Conservation (phyloP, 2,113 vertebrate species). For the Ctenomys sociabilis region DNA sequence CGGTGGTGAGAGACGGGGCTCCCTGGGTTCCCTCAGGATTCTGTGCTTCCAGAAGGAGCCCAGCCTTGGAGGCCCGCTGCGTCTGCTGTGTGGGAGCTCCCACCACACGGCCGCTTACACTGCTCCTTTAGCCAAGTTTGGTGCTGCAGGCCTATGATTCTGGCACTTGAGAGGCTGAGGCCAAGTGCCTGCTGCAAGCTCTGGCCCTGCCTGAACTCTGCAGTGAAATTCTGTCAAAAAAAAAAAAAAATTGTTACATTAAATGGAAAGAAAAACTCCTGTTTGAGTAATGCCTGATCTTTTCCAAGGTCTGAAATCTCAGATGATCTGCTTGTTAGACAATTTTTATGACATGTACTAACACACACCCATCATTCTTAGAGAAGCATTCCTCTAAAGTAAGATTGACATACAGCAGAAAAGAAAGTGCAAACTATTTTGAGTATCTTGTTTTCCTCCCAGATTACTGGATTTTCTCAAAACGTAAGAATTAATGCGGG, state of each 20-base stretch:
- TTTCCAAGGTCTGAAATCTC: background rate
- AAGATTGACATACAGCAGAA: background rate
- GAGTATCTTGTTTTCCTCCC: background rate
- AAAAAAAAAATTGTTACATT: background rate
- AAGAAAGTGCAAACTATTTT: background rate
- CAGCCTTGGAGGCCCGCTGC: background rate
- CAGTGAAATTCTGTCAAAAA: background rate
- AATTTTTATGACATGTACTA: background rate
- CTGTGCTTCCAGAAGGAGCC: background rate
- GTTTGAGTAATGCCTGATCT: background rate
- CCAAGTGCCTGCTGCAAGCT: background rate
- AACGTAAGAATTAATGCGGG: background rate
- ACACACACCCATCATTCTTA: background rate
- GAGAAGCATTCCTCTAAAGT: background rate
- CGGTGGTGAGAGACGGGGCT: too few relatives aligned
- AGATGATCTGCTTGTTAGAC: background rate
- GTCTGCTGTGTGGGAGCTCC: background rate
- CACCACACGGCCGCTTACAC: background rate
- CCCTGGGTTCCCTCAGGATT: background rate
- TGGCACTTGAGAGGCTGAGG: background rate
- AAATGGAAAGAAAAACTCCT: background rate
- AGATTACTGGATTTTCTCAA: background rate
- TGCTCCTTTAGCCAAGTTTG: background rate
- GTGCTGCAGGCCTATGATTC: background rate
- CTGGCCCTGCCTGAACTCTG: background rate